phyloP scores from a whole-genome alignment of 2,113 vertebrate species.

The Scolopax mira region DNA sequence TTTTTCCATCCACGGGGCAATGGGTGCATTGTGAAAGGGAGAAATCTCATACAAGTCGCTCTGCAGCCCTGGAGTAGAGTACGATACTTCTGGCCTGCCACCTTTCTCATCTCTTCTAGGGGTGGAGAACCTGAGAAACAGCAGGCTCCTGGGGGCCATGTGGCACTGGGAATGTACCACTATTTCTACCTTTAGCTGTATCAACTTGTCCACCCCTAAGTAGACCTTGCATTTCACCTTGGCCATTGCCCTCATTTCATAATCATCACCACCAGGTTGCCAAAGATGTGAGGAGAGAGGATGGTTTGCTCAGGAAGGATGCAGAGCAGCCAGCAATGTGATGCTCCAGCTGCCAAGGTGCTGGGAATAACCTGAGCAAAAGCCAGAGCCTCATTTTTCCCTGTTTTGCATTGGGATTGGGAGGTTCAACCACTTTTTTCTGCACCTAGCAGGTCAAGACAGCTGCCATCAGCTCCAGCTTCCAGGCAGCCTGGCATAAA shows the following conservation, averaged over 20 bases:
- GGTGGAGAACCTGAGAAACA: neutral
- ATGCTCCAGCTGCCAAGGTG: neutral
- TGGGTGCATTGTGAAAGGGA: neutral
- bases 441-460: neutral
- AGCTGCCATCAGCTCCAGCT: conserved; percentile 6
- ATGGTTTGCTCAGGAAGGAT: neutral
- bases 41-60: rapidly evolving
- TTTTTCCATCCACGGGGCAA: neutral
- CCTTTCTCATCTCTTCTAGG: neutral
- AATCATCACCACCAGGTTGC: neutral
- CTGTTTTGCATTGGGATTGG: neutral
- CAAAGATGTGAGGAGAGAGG: neutral
- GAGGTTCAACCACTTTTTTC: neutral
- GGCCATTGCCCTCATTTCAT: neutral
- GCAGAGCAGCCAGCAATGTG: neutral
- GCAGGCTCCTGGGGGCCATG: rapidly evolving
- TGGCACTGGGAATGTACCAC: neutral
- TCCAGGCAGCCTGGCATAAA: neutral
- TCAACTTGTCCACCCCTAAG: neutral
- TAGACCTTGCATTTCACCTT: neutral
- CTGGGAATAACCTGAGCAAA: neutral
- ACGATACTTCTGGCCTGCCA: rapidly evolving
- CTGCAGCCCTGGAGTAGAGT: neutral
- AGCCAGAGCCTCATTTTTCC: neutral
- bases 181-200: neutral